Base-by-base conservation (phyloP, 2,797 vertebrate species). In the Eremophila alpestris region DNA sequence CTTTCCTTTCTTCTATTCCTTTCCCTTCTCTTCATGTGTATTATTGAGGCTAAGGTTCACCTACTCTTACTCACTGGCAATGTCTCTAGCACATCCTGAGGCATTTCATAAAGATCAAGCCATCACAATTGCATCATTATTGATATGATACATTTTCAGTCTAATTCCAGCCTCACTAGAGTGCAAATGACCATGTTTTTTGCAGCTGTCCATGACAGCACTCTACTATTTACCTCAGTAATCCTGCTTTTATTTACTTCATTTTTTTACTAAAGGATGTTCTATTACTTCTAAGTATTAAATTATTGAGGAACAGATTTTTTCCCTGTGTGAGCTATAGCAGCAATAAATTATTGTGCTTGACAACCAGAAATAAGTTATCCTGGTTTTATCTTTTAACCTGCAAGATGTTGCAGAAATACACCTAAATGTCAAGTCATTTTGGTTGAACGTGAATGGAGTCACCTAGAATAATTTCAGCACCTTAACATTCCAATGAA, bases 331-430 rank as follows among this genome's bases (percentile, higher is more conserved):
- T 63, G 40, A 87, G 65, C 43, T 80, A 36, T 69, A 73, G 40
- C 64, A 74, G 26, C 43, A 54, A 60, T 51, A 40, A 83, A 85
- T 67, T 84, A 63, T 65, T 48, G 8, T 24, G 11, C 65, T 59
- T 91, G 82, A 87, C 63, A 91, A 26, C n/a, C 36, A 93, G 59
- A 92, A 94, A 80, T 55, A 93, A 85, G 87, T 91, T 54, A 81
- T 58, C 59, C 59, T 60, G 30, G 2, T 83, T 91, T 88, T 89
- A 49, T 48, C 43, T 77, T 94, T 75, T 91, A 75, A 93, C 85
- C 82, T 80, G 34, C 49, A 73, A 63, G 40, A 43, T 70, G 56
- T 45, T 91, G 43, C 52, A 85, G 70, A 41, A 74, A 87, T 76
- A 84, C 59, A 15, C 63, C 68, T 76, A 94, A 94, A 77, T 94